Percentiles rank a stretch among this genome's conserved stretches.
Conservation (phyloP, 37 sponge, comb jelly and placozoan species). For the Aplysina aerophoba region DNA sequence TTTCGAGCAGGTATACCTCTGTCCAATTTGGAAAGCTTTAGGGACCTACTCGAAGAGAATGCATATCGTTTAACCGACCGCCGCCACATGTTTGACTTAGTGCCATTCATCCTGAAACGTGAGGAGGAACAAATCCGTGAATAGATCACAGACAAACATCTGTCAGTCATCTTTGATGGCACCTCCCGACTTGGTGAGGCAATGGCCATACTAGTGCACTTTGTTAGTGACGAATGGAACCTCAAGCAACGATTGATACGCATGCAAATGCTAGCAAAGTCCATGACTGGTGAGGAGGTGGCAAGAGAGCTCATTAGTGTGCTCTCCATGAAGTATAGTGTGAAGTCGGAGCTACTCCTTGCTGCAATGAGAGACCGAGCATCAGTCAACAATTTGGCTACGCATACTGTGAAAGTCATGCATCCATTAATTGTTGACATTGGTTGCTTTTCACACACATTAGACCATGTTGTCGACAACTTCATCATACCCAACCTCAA, state of each 20-base stretch:
- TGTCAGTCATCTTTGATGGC: conserved; percentile 40
- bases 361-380: conserved; percentile 43
- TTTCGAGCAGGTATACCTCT: conserved; percentile 52
- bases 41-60: conserved; percentile 53
- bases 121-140: conserved; percentile 35
- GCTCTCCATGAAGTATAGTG: conserved; percentile 8
- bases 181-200: conserved; percentile 57
- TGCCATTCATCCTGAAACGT: conserved; percentile 43
- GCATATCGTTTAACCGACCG: conserved; percentile 36
- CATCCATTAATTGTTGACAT: conserved; percentile 33
- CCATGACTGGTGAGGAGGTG: conserved; percentile 28
- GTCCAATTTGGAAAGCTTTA: conserved; percentile 31
- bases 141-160: conserved; percentile 1
- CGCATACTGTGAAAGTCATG: conserved; percentile 31
- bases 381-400: conserved; percentile 41
- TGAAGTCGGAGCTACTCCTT: neutral
- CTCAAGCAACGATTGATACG: conserved; percentile 30
- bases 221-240: conserved; percentile 25
- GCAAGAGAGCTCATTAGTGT: conserved; percentile 33
- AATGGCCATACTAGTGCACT: conserved; percentile 30
- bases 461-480: conserved; percentile 54
- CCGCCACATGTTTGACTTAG: conserved; percentile 19
- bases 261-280: conserved; percentile 25
- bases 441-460: conserved; percentile 59
- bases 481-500: conserved; percentile 32